A percentile compares a stretch with the other conserved stretches of the same genome.
phyloP scores from a whole-genome alignment of 2,888 invertebrate genomes.

The Rhagonycha fulva region DNA sequence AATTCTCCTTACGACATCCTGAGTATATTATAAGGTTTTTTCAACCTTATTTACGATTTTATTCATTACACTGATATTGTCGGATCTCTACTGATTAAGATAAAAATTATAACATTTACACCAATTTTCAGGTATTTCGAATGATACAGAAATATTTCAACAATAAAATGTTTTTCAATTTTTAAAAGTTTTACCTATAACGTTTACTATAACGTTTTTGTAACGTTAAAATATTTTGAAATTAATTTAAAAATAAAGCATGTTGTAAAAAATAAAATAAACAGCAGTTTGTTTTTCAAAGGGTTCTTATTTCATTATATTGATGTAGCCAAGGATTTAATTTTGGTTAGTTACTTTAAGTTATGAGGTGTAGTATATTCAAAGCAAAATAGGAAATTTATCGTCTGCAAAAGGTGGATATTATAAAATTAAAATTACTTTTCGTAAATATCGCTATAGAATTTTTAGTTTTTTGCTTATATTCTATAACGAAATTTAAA shows the following conservation, averaged over 20 bases:
- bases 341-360: slow-evolving; percentile 10
- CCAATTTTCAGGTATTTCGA: too few relatives aligned
- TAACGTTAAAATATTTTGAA: not conserved
- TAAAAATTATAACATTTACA: too few relatives aligned
- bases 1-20: too few relatives aligned
- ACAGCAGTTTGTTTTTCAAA: not conserved
- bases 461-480: not conserved
- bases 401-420: slow-evolving; percentile 1
- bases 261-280: not conserved
- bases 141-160: too few relatives aligned
- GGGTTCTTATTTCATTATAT: slow-evolving; percentile 6
- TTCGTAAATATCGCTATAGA: not conserved
- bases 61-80: too few relatives aligned
- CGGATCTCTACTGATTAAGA: too few relatives aligned
- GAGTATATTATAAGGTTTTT: too few relatives aligned
- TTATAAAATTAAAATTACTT: slow-evolving; percentile 4
- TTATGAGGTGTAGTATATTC: slow-evolving; percentile 6
- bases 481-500: not conserved
- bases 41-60: too few relatives aligned
- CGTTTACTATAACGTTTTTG: too few relatives aligned
- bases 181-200: too few relatives aligned
- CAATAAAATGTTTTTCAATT: too few relatives aligned
- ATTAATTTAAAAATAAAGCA: not conserved
- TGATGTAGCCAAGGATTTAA: slow-evolving; percentile 5
- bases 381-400: slow-evolving; percentile 5